A percentile compares a stretch with the other conserved stretches of the same genome.
phyloP scores from a whole-genome alignment of 1,140 invertebrate species.

The Penaeus indicus region DNA sequence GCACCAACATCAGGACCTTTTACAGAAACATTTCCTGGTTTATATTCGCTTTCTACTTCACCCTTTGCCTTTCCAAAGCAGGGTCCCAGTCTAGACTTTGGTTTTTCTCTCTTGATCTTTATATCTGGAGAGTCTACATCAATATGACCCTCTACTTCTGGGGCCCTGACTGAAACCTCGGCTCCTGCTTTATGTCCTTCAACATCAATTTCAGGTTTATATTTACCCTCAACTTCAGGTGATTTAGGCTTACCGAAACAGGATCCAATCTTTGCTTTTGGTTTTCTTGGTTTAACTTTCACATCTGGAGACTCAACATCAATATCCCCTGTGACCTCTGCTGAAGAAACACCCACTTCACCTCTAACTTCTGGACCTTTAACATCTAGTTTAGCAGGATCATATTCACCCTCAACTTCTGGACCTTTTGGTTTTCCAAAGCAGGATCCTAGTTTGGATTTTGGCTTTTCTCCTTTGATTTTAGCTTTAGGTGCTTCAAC shows the following conservation, averaged over 20 bases:
- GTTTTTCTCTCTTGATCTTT: conserved; percentile 18
- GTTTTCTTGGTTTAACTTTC: conserved; percentile 31
- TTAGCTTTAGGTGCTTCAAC: not conserved
- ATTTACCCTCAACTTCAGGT: conserved; percentile 42
- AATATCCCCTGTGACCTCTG: conserved; percentile 3
- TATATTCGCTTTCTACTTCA: conserved; percentile 41
- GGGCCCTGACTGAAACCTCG: not conserved
- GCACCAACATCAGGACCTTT: not conserved
- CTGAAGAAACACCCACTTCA: conserved; percentile 20
- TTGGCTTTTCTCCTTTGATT: not conserved
- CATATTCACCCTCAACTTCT: conserved; percentile 33
- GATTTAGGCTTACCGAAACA: conserved; percentile 55
- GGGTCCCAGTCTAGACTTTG: not conserved
- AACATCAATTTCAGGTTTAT: conserved; percentile 23
- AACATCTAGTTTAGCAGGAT: conserved; percentile 19
- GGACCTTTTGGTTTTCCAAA: conserved; percentile 53
- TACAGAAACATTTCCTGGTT: conserved; percentile 26
- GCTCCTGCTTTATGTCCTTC: conserved; percentile 30
- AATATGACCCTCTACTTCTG: not conserved
- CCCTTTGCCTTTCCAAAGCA: conserved; percentile 52
- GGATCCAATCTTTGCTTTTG: conserved; percentile 43
- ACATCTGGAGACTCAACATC: conserved; percentile 27
- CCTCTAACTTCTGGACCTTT: conserved; percentile 12
- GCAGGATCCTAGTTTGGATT: conserved; percentile 1
- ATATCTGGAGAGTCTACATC: conserved; percentile 6